A percentile compares a stretch with the other conserved stretches of the same genome.
phyloP scores from a whole-genome alignment of 2,113 vertebrate species.

The Rhadina sibilatrix region DNA sequence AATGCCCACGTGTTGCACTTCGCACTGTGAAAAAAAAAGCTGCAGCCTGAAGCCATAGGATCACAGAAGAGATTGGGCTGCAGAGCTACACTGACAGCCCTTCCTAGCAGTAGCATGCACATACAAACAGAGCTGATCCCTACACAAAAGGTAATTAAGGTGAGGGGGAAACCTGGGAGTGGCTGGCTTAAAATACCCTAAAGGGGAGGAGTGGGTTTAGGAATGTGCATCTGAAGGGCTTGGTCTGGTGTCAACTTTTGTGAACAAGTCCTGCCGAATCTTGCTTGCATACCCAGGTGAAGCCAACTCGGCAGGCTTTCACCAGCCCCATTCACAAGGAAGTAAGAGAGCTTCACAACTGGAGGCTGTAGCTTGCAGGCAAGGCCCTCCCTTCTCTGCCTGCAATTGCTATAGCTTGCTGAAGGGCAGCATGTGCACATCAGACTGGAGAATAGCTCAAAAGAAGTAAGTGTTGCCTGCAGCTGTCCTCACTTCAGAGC shows the following conservation, averaged over 20 bases:
- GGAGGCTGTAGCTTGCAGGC: slow-evolving; percentile 17
- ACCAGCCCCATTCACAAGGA: neutral
- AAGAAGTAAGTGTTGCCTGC: slow-evolving; percentile 10
- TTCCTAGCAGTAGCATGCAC: neutral
- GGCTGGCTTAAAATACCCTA: neutral
- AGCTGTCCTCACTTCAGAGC: slow-evolving; percentile 31
- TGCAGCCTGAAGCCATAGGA: neutral
- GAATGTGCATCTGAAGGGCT: slow-evolving; percentile 52
- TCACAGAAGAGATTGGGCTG: neutral
- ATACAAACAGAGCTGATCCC: neutral
- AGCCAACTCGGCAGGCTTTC: neutral
- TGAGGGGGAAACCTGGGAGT: slow-evolving; percentile 32
- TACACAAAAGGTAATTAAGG: neutral
- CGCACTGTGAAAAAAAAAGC: neutral
- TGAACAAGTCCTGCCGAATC: slow-evolving; percentile 22
- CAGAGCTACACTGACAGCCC: neutral
- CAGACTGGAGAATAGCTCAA: slow-evolving; percentile 10
- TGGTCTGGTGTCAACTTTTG: neutral
- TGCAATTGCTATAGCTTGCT: neutral
- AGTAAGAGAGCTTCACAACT: neutral
- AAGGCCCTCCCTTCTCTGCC: neutral
- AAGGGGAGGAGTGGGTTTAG: slow-evolving; percentile 24
- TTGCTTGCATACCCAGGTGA: neutral
- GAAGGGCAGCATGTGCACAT: neutral
- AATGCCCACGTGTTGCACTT: neutral